Percentiles rank a stretch among this genome's conserved stretches.
Evolutionary conservation across 2,888 invertebrate species (phyloP).

Genomic region (Aspidapion aeneum): DNA sequence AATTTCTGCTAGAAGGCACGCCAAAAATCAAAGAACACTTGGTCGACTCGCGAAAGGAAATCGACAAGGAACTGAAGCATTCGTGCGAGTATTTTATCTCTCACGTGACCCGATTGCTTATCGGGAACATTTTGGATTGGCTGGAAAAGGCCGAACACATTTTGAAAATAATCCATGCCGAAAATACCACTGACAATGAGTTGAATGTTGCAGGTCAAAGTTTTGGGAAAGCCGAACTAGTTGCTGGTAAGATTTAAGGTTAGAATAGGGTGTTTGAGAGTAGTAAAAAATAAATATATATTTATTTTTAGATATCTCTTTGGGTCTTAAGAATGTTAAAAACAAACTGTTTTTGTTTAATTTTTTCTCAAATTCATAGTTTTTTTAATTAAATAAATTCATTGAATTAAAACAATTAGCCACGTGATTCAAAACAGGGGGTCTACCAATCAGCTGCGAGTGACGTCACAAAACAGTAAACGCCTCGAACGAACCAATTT

Average conservation of each 20-base stretch:
- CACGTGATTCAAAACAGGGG: no score
- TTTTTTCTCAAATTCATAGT: no score
- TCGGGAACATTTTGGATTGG: conserved; percentile 45
- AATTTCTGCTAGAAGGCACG: conserved; percentile 89
- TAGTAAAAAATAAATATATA: no score
- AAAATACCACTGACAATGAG: conserved; percentile 25
- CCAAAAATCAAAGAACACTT: conserved; percentile 91
- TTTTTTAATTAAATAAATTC: no score
- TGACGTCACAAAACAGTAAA: no score
- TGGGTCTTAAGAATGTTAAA: no score
- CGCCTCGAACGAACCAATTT: no score
- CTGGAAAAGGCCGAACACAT: conserved; percentile 51
- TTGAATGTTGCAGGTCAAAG: conserved; percentile 42
- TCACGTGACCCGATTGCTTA: conserved; percentile 70
- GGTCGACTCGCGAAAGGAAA: conserved; percentile 93
- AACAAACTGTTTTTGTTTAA: no score
- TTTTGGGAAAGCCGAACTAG: conserved; percentile 64
- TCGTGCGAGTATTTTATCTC: conserved; percentile 88
- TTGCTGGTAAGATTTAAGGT: conserved; percentile 59
- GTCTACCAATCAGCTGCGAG: no score
- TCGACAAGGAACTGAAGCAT: conserved; percentile 86
- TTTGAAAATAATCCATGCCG: conserved; percentile 27
- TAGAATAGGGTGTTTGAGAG: no score
- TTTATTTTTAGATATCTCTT: no score
- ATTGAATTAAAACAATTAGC: no score